Evolutionary conservation across 2,888 invertebrate species (phyloP), one percentile per base, ranked within the genome.

Genomic region (Bombylius major): DNA sequence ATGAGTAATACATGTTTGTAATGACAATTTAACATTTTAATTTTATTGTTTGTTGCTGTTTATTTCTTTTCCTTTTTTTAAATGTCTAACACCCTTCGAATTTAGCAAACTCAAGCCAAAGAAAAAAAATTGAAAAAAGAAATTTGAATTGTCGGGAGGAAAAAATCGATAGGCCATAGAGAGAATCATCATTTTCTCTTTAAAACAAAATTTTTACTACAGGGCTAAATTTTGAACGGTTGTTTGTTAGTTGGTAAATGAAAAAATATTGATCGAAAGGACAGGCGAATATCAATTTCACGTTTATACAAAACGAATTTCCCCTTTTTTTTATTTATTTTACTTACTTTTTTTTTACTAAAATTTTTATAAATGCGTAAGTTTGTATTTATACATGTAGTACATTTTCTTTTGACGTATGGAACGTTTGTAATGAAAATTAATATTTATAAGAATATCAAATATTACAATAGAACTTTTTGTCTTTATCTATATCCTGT

Each of bases 271-370:
- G 53, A 53, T 53, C 53, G 36, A 36, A 47, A 47, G 47, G 53
- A 53, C 48, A 47, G 47, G 47, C 53, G 47, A 53, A 53, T 53
- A 53, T 53, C 53, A 53, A 53, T 53, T 53, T 53, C 53, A 36
- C 14, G 34, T 34, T 11, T 7, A 9, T 5, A n/a, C 14, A 34
- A 36, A 6, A 32, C 47, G 39, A 53, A 39, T 44, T 39, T 39
- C 47, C 39, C 34, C 47, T 39, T 53, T 47, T 47, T 47, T 47
- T 47, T 47, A 42, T 53, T 14, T 47, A 34, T 32, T 6, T 36
- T 36, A 36, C 4, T 36, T 36, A 7, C 8, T 8, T 8, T 36
- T 36, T 36, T 36, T 36, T 36, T 36, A 7, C 34, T 36, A 36
- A 7, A 36, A 8, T 36, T 36, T 36, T 36, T 36, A 36, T 36